Evolutionary conservation across 2,797 vertebrate species (phyloP).

Genomic region (Ptychobarbus kaznakovi): DNA sequence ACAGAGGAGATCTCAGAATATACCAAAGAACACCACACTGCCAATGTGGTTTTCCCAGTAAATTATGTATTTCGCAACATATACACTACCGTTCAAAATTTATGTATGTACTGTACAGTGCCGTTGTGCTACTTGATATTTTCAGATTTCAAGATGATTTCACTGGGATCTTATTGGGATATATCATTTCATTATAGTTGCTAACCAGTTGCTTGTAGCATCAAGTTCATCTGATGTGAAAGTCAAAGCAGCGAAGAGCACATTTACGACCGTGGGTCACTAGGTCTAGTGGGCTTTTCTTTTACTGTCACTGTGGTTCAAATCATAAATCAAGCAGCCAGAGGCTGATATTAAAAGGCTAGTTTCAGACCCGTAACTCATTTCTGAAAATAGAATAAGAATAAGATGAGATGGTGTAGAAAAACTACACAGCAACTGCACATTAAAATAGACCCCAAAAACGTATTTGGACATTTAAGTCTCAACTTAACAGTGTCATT

Average conservation of each 20-base stretch:
- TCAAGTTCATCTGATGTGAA: constrained; percentile 39
- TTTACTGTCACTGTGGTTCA: constrained; percentile 35
- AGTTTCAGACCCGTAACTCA: constrained; percentile 35
- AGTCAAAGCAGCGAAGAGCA: constrained; percentile 6
- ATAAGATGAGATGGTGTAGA: not conserved
- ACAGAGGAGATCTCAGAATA: constrained; percentile 6
- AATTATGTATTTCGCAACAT: not conserved
- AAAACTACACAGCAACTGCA: not conserved
- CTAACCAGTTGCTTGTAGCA: not conserved
- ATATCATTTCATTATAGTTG: not conserved
- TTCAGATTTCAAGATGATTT: not conserved
- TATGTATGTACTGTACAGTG: not conserved
- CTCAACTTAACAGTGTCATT: not conserved
- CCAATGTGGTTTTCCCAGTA: not conserved
- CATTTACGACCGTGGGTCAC: constrained; percentile 3
- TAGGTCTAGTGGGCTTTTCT: constrained; percentile 28
- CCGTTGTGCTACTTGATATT: not conserved
- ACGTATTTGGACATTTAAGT: not conserved
- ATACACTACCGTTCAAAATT: not conserved
- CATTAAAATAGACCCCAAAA: constrained; percentile 5
- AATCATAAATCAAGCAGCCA: constrained; percentile 34
- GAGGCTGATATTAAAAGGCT: constrained; percentile 36
- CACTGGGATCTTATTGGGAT: not conserved
- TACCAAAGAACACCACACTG: constrained; percentile 7
- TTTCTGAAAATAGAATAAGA: constrained; percentile 6